Conservation (phyloP, 2,113 vertebrate species). For the Ramphastos sulfuratus region DNA sequence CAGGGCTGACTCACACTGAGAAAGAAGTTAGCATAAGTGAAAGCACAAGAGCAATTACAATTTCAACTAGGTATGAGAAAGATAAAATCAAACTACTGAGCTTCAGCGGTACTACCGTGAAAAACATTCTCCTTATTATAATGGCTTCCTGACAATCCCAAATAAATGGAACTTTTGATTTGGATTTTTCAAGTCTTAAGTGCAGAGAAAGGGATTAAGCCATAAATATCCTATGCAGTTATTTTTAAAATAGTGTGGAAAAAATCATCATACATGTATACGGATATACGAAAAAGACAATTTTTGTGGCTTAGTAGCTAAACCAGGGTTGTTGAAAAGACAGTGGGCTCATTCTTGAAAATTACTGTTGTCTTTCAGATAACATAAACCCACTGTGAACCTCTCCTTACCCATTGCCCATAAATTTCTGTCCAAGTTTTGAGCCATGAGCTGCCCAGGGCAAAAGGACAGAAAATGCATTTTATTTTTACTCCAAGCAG, state of each 20-base stretch:
- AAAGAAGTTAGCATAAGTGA: slow-evolving; percentile 1
- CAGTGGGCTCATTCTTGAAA: not conserved
- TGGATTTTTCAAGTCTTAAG: not conserved
- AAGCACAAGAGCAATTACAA: not conserved
- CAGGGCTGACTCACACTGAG: not conserved
- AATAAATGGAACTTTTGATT: not conserved
- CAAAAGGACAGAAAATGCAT: too few relatives aligned
- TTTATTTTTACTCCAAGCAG: too few relatives aligned
- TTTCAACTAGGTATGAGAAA: not conserved
- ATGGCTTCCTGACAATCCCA: not conserved
- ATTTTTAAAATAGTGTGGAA: not conserved
- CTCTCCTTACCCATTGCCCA: not conserved
- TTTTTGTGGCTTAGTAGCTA: not conserved
- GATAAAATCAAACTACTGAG: not conserved
- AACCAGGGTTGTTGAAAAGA: not conserved
- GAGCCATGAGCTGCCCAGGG: too few relatives aligned
- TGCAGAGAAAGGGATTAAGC: not conserved
- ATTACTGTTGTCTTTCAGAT: not conserved
- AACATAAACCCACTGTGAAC: not conserved
- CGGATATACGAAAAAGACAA: not conserved
- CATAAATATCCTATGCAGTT: not conserved
- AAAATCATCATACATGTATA: not conserved
- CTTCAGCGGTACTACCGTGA: not conserved
- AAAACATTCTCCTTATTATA: not conserved
- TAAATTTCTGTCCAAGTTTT: not conserved